Percentiles rank a stretch among this genome's conserved stretches.
Conservation (phyloP, 37 sponge, comb jelly and placozoan species). For the Lycopodina hypogea region DNA sequence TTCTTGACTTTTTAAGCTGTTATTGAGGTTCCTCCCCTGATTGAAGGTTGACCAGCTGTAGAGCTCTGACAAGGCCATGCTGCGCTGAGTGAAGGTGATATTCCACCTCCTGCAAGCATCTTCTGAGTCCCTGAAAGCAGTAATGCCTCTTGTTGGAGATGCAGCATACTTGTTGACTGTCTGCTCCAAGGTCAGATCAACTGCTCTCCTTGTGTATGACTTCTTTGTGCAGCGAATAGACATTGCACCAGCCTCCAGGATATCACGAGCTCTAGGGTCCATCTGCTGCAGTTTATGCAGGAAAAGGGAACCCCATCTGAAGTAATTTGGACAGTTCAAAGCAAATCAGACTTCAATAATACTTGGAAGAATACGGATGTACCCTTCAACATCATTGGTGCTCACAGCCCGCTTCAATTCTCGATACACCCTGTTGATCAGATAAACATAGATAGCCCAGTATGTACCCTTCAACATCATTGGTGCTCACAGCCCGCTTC, state of each 20-base stretch:
- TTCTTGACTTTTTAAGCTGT: background rate
- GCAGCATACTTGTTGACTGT: background rate
- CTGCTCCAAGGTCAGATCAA: background rate
- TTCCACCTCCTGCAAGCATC: background rate
- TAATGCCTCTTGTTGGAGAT: background rate
- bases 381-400: conserved; percentile 5
- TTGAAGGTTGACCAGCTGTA: background rate
- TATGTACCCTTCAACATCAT: conserved; percentile 1
- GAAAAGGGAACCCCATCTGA: background rate
- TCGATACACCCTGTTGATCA: background rate
- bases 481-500: conserved; percentile 2
- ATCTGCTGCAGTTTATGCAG: no score
- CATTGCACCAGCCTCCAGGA: background rate
- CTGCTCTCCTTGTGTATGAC: background rate
- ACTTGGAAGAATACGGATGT: conserved; percentile 1
- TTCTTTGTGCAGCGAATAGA: no score
- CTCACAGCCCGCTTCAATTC: background rate
- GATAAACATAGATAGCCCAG: no score
- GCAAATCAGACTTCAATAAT: background rate
- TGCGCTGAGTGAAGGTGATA: background rate
- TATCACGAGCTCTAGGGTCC: background rate
- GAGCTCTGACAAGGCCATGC: background rate
- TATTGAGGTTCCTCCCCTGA: background rate
- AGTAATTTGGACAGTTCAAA: background rate
- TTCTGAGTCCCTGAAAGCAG: conserved; percentile 4